Conservation (phyloP, 2,113 vertebrate species). For the Cranoglanis bouderius region DNA sequence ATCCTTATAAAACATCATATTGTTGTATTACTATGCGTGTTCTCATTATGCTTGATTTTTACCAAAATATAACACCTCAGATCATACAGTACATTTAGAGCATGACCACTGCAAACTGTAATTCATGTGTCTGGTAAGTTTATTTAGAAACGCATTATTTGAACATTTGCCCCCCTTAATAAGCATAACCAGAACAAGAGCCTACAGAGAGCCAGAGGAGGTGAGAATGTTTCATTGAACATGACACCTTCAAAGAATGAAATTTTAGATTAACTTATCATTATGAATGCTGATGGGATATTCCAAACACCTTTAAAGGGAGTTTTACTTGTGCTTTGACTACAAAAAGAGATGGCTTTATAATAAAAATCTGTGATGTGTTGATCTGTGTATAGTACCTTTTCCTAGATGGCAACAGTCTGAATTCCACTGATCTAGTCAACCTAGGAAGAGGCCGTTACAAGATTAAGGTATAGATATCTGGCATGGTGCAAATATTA, state of each 20-base stretch:
- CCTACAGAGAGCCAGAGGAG: conserved; percentile 70
- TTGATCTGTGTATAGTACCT: conserved; percentile 76
- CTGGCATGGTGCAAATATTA: neutral
- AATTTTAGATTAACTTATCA: neutral
- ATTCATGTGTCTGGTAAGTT: neutral
- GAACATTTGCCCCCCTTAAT: conserved; percentile 51
- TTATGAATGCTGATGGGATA: neutral
- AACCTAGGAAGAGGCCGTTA: conserved; percentile 86
- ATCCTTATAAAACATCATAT: conserved; percentile 77
- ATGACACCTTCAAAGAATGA: neutral
- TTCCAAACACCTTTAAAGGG: neutral
- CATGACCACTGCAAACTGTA: neutral
- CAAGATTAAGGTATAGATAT: conserved; percentile 89
- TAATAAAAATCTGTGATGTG: conserved; percentile 32
- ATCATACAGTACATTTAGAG: neutral
- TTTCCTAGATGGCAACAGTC: conserved; percentile 85
- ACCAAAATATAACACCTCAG: neutral
- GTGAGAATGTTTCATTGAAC: conserved; percentile 57
- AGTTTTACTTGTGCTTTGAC: neutral
- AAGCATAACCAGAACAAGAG: conserved; percentile 66
- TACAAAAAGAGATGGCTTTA: neutral
- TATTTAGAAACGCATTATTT: neutral
- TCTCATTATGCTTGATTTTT: neutral
- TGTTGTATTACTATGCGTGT: neutral
- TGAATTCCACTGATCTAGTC: conserved; percentile 88